Base-by-base conservation (phyloP, 2,113 vertebrate genomes). In the Mirza zaza region DNA sequence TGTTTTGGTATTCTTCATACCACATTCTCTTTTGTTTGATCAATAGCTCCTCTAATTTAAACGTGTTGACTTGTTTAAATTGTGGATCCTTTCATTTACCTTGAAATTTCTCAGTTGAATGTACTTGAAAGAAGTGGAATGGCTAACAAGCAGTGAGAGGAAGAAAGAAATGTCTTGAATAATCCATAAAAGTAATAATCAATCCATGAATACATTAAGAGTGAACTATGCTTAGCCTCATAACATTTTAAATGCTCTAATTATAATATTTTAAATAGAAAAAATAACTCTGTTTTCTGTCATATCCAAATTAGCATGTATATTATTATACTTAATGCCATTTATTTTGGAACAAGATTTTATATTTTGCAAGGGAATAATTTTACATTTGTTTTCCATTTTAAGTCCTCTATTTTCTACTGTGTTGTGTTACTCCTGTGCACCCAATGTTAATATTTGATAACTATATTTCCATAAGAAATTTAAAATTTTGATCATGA, bases 131-230 rank as follows among this genome's bases (percentile, higher is more conserved):
- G 42, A 94, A 70, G n/a, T 57, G 6, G 59, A 91, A 87, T 93
- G 87, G 27, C 34, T 90, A 96, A 90, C 9, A 83, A 91, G 81
- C 45, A 88, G 68, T 55, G 36, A 96, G 29, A 71, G 23, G 42
- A 63, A 82, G 42, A 95, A 96, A 73, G 11, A 81, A 94, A 94
- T 90, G 73, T 73, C 57, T 90, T 96, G 71, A 96, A 87, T 93
- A 96, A 95, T 96, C 91, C 23, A 84, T 96, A 91, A 94, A 88
- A 91, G 88, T 97, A 90, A 90, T 96, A 92, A 84, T 87, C 85
- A 96, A 1, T 83, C 36, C 27, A 76, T 92, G 73, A 92, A 25
- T 94, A 80, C 14, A 93, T 97, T 21, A 92, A 87, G 59, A 95
- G 14, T 80, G 75, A 96, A 79, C 48, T 97, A 45, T 93, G 91